Base-by-base conservation (phyloP, 2,113 vertebrate genomes). In the Ornithorhynchus anatinus region DNA sequence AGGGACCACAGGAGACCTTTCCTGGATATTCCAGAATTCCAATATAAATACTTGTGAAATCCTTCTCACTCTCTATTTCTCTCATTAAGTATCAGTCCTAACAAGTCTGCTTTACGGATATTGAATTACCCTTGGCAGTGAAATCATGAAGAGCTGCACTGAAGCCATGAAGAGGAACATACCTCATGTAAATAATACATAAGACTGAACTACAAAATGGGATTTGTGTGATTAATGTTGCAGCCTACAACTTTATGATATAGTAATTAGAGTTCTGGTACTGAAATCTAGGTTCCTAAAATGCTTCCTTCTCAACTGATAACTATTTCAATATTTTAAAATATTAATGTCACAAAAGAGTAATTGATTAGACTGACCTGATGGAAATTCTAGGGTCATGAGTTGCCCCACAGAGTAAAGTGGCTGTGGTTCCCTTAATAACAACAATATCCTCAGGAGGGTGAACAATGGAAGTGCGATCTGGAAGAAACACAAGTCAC, bases 361-460 rank as follows among this genome's bases (percentile, higher is more conserved):
- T 36, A 8, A 69, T 2, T 10, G 54, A 38, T 19, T 32, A 19
- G 50, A 75, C 84, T 43, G 77, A 99, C 96, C 95, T 94, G 86
- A 96, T 86, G 19, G 93, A 80, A 50, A 98, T 91, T 43, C 96
- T 93, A 19, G 95, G 92, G 81, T 99, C 97, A 2, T 98, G 95
- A 5, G 93, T 94, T 2, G 95, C 96, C 8, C 93, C 83, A 8
- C 97, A 99, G 37, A 65, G 88, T 81, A 99, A 91, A 3, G 89
- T 74, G 7, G 96, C 97, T 0, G 93, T 97, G 52, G 97, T 99
- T 52, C 97, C 97, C 88, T 99, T 99, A 84, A 99, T 98, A 72
- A 97, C 97, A 5, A 95, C 95, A 51, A 85, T 93, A 72, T 99
- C 94, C 68, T 94, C 84, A 0, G 97, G 97, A 70, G 95, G 94